Conservation (phyloP, 2,113 vertebrate genomes). For the Panurus biarmicus region DNA sequence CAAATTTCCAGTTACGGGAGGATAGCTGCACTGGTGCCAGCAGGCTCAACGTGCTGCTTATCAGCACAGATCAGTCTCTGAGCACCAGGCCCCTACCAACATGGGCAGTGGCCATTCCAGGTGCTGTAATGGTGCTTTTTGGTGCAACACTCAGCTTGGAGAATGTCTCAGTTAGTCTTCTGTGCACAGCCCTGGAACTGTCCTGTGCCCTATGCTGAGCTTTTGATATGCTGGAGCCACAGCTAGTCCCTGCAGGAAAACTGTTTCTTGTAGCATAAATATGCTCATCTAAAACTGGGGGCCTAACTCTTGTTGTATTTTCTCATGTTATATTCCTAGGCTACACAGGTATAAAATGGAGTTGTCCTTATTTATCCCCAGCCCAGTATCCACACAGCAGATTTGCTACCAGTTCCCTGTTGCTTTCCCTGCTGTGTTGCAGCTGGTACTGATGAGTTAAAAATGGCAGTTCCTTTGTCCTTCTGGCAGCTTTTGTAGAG, state of each 20-base stretch:
- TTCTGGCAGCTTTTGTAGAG: background rate
- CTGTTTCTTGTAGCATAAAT: background rate
- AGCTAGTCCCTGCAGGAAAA: background rate
- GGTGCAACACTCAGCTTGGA: background rate
- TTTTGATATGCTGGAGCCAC: background rate
- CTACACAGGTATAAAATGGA: background rate
- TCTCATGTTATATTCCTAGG: background rate
- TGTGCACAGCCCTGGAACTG: background rate
- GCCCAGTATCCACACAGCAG: background rate
- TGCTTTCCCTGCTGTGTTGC: constrained; percentile 30
- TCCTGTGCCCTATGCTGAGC: background rate
- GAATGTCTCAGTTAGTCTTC: background rate
- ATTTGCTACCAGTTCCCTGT: constrained; percentile 20
- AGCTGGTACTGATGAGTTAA: constrained; percentile 27
- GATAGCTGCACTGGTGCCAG: background rate
- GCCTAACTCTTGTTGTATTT: background rate
- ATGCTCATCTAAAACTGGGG: background rate
- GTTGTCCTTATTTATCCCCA: constrained; percentile 37
- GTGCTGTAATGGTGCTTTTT: background rate
- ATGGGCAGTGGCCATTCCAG: accelerated
- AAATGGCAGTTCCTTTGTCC: background rate
- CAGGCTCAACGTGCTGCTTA: accelerated
- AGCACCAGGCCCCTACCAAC: background rate
- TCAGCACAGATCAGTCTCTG: background rate
- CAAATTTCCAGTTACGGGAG: background rate